These are phyloP conservation scores for Pentalonia nigronervosa DNA, from an alignment of 1,140 invertebrate genomes.

Conservation along the genomic window DNA sequence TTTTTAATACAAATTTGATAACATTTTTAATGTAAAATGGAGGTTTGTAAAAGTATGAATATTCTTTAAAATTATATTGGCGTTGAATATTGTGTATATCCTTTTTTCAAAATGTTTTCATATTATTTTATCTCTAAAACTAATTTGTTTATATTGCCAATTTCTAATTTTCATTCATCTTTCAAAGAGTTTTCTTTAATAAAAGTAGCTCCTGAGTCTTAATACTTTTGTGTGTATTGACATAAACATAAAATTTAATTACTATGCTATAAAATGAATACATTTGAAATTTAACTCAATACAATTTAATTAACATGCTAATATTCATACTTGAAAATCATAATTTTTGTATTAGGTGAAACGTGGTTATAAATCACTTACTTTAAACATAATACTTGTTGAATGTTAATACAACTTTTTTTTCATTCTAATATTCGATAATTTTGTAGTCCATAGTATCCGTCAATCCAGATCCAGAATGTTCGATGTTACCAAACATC, in stretches of 20 bases:
- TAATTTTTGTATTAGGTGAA: too few relatives aligned
- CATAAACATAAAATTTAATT: neutral
- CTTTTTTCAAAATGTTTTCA: too few relatives aligned
- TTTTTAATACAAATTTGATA: too few relatives aligned
- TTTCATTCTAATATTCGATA: neutral
- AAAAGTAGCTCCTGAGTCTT: neutral
- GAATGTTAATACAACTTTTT: neutral
- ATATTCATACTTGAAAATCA: too few relatives aligned
- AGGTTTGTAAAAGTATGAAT: too few relatives aligned
- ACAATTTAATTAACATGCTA: too few relatives aligned
- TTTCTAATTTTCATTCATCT: neutral
- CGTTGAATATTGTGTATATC: neutral
- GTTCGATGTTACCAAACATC: neutral
- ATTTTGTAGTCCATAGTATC: neutral
- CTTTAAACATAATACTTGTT: neutral
- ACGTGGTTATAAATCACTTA: neutral
- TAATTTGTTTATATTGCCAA: neutral
- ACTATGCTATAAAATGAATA: too few relatives aligned
- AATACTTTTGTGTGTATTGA: neutral
- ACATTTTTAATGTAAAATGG: too few relatives aligned
- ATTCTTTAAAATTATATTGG: neutral
- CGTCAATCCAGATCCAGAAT: too few relatives aligned
- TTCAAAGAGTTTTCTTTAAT: neutral
- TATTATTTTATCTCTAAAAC: too few relatives aligned
- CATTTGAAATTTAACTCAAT: too few relatives aligned